Percentiles rank a stretch among this genome's conserved stretches.
These are phyloP conservation scores for Tupaia chinensis DNA, from an alignment of 2,113 vertebrate genomes.

Conservation along the genomic window DNA sequence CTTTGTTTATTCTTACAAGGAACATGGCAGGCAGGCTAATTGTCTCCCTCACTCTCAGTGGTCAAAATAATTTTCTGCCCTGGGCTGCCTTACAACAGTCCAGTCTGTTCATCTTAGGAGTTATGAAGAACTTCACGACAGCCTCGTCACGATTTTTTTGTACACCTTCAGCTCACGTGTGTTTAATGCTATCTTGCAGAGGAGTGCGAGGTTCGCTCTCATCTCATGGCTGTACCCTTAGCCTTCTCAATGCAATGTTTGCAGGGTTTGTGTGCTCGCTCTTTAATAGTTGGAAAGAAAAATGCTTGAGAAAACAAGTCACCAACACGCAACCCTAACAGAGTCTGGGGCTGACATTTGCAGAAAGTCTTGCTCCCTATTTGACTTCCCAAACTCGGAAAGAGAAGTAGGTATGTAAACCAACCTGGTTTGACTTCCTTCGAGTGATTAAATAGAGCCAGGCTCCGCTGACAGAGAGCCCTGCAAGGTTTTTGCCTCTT, in stretches of 20 bases:
- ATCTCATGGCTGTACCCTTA: conserved; percentile 51
- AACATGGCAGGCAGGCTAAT: no score
- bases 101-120: conserved; percentile 36
- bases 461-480: conserved; percentile 46
- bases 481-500: conserved; percentile 1
- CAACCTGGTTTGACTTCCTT: conserved; percentile 67
- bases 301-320: conserved; percentile 81
- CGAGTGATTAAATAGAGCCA: conserved; percentile 50
- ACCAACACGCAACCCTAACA: conserved; percentile 58
- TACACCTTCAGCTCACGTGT: background rate
- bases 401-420: conserved; percentile 79
- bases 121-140: conserved; percentile 23
- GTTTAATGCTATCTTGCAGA: conserved; percentile 39
- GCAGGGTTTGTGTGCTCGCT: conserved; percentile 78
- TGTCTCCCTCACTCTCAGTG: background rate
- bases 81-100: background rate
- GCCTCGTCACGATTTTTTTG: background rate
- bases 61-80: conserved; percentile 3
- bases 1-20: no score
- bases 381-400: conserved; percentile 79
- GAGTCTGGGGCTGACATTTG: conserved; percentile 80
- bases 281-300: conserved; percentile 73
- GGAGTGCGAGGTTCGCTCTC: background rate
- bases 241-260: conserved; percentile 68
- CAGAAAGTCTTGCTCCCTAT: conserved; percentile 81